A percentile compares a stretch with the other conserved stretches of the same genome.
These are phyloP conservation scores for Manis pentadactyla DNA, from an alignment of 2,797 vertebrate genomes.

Conservation along the genomic window DNA sequence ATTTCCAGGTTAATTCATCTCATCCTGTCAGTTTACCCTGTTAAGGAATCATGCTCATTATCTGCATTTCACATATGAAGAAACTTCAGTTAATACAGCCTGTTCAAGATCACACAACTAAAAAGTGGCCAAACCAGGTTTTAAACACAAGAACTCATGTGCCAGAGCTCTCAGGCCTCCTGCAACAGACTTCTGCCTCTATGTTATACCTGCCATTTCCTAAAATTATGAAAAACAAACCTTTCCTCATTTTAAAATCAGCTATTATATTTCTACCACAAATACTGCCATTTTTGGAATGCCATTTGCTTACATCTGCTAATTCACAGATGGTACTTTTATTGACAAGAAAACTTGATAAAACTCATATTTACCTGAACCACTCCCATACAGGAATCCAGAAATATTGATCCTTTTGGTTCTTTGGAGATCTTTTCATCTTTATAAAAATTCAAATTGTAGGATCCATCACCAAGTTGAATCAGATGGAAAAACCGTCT, in stretches of 20 bases:
- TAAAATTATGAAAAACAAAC: not conserved
- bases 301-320: not conserved
- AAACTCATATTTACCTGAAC: slow-evolving; percentile 92
- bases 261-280: not conserved
- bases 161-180: not conserved
- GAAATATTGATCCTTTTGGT: slow-evolving; percentile 99
- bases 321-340: not conserved
- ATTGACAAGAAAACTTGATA: not conserved
- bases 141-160: not conserved
- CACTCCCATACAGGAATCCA: slow-evolving; percentile 99
- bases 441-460: slow-evolving; percentile 99
- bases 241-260: not conserved
- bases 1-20: not conserved
- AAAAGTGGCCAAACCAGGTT: not conserved
- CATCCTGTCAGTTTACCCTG: not conserved
- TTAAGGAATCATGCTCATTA: not conserved
- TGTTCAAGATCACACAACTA: not conserved
- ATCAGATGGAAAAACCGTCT: slow-evolving; percentile 98
- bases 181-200: not conserved
- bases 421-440: slow-evolving; percentile 99
- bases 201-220: not conserved
- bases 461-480: slow-evolving; percentile 98
- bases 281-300: not conserved
- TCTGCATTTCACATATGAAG: not conserved
- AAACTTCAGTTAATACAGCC: not conserved